These are phyloP conservation scores for Trinectes maculatus DNA, from an alignment of 2,113 vertebrate species.

Conservation along the genomic window DNA sequence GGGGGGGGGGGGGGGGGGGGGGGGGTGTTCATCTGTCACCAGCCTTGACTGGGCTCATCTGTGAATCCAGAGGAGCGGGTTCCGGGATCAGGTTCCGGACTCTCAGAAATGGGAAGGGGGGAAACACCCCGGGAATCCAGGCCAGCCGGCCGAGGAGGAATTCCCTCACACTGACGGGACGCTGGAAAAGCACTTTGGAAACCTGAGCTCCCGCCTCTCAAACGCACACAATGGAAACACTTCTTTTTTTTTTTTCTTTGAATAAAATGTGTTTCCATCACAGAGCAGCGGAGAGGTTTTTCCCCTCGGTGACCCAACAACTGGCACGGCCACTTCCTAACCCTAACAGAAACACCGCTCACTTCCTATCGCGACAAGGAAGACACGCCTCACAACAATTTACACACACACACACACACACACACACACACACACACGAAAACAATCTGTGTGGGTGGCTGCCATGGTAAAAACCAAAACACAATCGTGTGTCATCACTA, in stretches of 20 bases:
- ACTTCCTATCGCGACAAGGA: slow-evolving; percentile 32
- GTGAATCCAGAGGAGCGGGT: not conserved
- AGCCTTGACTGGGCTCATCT: not conserved
- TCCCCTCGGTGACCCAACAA: slow-evolving; percentile 50
- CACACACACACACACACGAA: not conserved
- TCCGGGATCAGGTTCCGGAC: slow-evolving; percentile 1
- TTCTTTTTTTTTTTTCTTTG: not conserved
- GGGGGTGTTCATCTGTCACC: slow-evolving; percentile 1
- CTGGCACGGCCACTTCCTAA: slow-evolving; percentile 55
- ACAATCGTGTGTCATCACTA: slow-evolving; percentile 1
- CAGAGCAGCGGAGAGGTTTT: slow-evolving; percentile 28
- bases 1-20: no score
- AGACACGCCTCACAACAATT: not conserved
- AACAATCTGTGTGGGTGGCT: slow-evolving; percentile 16
- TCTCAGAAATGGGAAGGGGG: slow-evolving; percentile 24
- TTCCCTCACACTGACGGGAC: slow-evolving; percentile 75
- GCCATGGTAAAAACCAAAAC: slow-evolving; percentile 35
- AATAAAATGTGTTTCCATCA: slow-evolving; percentile 52
- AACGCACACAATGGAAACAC: slow-evolving; percentile 58
- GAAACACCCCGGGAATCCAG: slow-evolving; percentile 42
- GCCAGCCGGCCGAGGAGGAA: slow-evolving; percentile 64
- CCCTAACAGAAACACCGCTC: slow-evolving; percentile 40
- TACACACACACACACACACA: no score
- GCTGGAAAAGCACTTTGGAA: slow-evolving; percentile 49
- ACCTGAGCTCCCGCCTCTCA: slow-evolving; percentile 44